Percentiles rank a stretch among this genome's conserved stretches.
Evolutionary conservation across 2,797 vertebrate genomes (phyloP).

Genomic region (Mormyrus proboscirostris): DNA sequence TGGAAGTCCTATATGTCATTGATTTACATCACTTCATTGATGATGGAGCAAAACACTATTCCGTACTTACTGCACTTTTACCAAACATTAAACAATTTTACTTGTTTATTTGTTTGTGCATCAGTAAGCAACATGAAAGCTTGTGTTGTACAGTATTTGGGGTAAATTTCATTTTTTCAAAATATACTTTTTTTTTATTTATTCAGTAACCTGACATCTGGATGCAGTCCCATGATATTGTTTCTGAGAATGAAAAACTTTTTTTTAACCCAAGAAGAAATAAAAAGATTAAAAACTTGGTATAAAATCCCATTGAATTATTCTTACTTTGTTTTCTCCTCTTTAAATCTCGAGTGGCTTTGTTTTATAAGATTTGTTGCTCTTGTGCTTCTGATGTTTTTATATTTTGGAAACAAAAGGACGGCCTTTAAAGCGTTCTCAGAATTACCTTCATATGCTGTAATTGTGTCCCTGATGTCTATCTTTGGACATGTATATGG

Average conservation of each 20-base stretch:
- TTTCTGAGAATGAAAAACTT: background rate
- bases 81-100: background rate
- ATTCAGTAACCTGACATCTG: background rate
- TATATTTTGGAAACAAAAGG: background rate
- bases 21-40: background rate
- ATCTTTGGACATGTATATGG: background rate
- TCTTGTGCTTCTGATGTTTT: conserved; percentile 13
- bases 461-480: background rate
- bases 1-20: background rate
- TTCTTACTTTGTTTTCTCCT: background rate
- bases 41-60: background rate
- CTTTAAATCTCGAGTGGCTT: conserved; percentile 6
- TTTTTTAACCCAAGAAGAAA: conserved; percentile 5
- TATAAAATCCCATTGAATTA: conserved; percentile 13
- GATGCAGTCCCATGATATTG: background rate
- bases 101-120: background rate
- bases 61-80: background rate
- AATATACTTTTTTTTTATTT: conserved; percentile 1
- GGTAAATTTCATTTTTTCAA: background rate
- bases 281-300: background rate
- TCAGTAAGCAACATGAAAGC: background rate
- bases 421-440: conserved; percentile 1
- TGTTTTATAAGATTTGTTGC: conserved; percentile 11
- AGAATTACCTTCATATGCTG: background rate
- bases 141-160: background rate